phyloP scores from a whole-genome alignment of 2,888 invertebrate species.

The Reticulitermes lucifugus region DNA sequence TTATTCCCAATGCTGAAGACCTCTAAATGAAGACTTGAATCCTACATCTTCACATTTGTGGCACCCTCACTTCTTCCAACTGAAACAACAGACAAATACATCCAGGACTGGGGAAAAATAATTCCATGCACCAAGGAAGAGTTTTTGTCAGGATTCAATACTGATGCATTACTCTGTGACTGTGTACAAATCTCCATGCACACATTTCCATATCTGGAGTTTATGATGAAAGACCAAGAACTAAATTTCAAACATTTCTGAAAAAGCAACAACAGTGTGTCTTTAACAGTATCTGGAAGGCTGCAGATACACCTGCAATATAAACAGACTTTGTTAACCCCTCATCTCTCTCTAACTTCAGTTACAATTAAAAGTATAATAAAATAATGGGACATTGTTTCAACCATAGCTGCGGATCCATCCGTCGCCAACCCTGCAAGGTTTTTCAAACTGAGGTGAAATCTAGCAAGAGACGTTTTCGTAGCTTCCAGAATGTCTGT shows the following conservation, averaged over 20 bases:
- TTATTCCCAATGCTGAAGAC: neutral
- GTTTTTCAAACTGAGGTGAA: too few species aligned
- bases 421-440: too few species aligned
- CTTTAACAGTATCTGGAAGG: too few species aligned
- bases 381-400: too few species aligned
- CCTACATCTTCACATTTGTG: neutral
- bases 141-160: neutral
- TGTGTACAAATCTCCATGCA: neutral
- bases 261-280: too few species aligned
- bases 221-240: neutral
- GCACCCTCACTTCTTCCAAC: conserved; percentile 25
- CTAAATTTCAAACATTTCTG: neutral
- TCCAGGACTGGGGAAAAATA: conserved; percentile 20
- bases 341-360: too few species aligned
- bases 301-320: too few species aligned
- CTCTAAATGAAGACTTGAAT: neutral
- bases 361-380: too few species aligned
- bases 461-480: too few species aligned
- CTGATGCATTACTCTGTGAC: neutral
- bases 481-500: too few species aligned
- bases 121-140: conserved; percentile 3
- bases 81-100: conserved; percentile 40
- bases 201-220: neutral
- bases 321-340: too few species aligned
- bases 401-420: too few species aligned